These are phyloP conservation scores for Apodemia zela DNA, from an alignment of 2,888 invertebrate genomes.

Conservation along the genomic window DNA sequence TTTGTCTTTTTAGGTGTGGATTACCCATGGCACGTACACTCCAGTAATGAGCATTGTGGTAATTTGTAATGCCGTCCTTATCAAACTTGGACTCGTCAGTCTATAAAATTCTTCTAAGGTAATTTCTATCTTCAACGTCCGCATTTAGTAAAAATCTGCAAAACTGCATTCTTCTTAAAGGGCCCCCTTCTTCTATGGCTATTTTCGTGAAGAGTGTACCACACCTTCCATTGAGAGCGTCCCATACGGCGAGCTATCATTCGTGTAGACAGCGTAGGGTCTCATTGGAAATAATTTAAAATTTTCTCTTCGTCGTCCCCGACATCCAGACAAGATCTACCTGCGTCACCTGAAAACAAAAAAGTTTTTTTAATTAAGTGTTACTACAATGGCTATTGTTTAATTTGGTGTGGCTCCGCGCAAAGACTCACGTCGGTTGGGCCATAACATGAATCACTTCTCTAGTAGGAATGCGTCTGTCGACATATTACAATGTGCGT, in stretches of 20 bases:
- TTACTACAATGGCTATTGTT: constrained; percentile 18
- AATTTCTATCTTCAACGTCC: constrained; percentile 34
- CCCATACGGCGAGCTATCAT: constrained; percentile 23
- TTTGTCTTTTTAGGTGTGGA: constrained; percentile 25
- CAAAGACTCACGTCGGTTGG: not conserved
- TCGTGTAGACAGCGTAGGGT: constrained; percentile 26
- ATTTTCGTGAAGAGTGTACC: constrained; percentile 31
- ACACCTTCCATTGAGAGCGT: constrained; percentile 34
- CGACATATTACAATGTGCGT: not conserved
- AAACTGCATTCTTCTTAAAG: constrained; percentile 34
- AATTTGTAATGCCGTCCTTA: constrained; percentile 35
- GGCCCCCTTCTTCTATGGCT: constrained; percentile 35
- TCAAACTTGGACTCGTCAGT: constrained; percentile 38
- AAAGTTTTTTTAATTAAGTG: constrained; percentile 4
- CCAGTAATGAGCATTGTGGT: constrained; percentile 37
- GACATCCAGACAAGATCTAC: constrained; percentile 16
- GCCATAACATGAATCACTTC: not conserved
- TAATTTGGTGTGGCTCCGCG: not conserved
- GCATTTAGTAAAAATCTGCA: constrained; percentile 37
- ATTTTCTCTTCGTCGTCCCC: constrained; percentile 21
- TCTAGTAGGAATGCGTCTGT: not conserved
- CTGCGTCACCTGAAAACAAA: constrained; percentile 16
- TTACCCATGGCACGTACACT: constrained; percentile 21
- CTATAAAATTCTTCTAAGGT: constrained; percentile 34
- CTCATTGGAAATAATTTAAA: constrained; percentile 18